Percentiles rank a stretch among this genome's conserved stretches.
These are phyloP conservation scores for Phymastichus coffea DNA, from an alignment of 1,140 invertebrate genomes.

Conservation along the genomic window DNA sequence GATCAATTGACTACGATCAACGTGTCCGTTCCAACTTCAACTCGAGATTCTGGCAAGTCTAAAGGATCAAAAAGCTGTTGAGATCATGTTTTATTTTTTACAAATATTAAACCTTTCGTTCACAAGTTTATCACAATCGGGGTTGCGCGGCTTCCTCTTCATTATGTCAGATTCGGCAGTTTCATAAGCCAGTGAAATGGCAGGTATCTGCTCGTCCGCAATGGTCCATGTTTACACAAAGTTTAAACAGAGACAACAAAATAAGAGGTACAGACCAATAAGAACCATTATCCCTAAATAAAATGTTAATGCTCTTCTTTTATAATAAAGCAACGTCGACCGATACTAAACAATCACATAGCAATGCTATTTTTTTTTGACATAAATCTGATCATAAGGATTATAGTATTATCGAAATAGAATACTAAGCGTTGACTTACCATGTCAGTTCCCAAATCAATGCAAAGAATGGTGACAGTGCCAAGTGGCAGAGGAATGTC, in stretches of 20 bases:
- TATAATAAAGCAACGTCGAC: constrained; percentile 4
- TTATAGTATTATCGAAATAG: too few species aligned
- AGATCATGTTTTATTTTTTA: neutral
- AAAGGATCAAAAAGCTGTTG: constrained; percentile 2
- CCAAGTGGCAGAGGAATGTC: constrained; percentile 97
- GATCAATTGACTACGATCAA: too few species aligned
- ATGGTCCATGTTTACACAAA: too few species aligned
- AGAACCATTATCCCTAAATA: neutral
- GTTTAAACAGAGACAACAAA: neutral
- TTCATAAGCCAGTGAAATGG: constrained; percentile 98
- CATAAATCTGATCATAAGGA: too few species aligned
- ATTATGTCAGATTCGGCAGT: constrained; percentile 98
- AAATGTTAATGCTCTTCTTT: neutral
- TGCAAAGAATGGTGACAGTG: constrained; percentile 98
- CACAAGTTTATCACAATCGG: constrained; percentile 94
- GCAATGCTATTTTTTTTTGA: too few species aligned
- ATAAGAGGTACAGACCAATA: neutral
- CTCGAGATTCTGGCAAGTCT: constrained; percentile 23
- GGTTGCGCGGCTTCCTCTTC: constrained; percentile 96
- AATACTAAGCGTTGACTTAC: constrained; percentile 63
- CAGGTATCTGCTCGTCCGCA: constrained; percentile 82
- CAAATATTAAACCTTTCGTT: constrained; percentile 90
- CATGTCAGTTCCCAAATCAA: constrained; percentile 99
- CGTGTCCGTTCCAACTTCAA: too few species aligned
- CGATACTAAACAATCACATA: neutral